Base-by-base conservation (phyloP, 1,140 invertebrate genomes). In the Drosophila orosa region DNA sequence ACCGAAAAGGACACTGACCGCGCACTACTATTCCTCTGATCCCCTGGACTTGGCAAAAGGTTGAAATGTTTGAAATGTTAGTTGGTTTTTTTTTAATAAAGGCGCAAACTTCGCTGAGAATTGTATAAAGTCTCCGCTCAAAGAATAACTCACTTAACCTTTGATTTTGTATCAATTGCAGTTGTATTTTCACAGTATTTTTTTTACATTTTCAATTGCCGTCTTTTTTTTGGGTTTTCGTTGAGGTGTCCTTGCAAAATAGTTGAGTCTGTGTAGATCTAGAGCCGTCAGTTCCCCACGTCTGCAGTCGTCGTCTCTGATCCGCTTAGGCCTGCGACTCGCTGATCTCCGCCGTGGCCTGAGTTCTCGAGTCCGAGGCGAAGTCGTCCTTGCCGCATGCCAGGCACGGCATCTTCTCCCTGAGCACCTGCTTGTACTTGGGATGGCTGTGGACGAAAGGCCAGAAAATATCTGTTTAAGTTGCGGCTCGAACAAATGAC, bases 381-480 rank as follows among this genome's bases (percentile, higher is more conserved):
- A 91, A 89, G 40, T 95, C 95, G 50, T 92, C 90, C 83, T 92
- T 92, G 47, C 92, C 91, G 78, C 95, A 95, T 9, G 93, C 93
- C 78, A 96, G 90, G 45, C 93, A 91, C 3, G 90, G 90, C 75
- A 91, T 90, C 74, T 91, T 91, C 78, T 91, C 90, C 37, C 65
- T 57, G 17, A 91, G 74, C 63, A 91, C 90, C 94, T 78, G 95
- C 87, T 95, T 93, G 89, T 96, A 96, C 80, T 96, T 96, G 10
- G 95, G 95, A 92, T 96, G 95, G 80, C 95, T 95, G 44, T 4
- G 12, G 15, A 37, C n/a, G n/a, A n/a, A n/a, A n/a, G n/a, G 15
- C 3, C 22, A 52, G 8, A 15, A 25, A 24, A 24, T 45, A 13
- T 37, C 29, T 35, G 7, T n/a, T n/a, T n/a, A 37, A 10, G n/a